Conservation (phyloP, 92 coral and sea anemone genomes). For the Umimayanthus kanabou region DNA sequence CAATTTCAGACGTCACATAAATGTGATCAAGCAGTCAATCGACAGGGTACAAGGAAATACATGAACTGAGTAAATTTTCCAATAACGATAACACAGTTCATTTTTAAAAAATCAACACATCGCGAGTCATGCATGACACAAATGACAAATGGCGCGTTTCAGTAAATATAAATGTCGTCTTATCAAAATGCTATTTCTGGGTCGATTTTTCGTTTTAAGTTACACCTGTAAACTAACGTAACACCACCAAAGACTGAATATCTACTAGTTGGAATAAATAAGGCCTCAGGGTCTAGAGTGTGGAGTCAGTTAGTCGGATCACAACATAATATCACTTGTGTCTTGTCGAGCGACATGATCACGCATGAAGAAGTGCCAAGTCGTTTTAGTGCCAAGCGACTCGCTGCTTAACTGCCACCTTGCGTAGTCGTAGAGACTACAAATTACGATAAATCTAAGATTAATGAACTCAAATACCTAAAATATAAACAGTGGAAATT, state of each 20-base stretch:
- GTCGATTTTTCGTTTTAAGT: not conserved
- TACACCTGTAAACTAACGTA: not conserved
- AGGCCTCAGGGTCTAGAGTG: not conserved
- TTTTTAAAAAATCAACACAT: not conserved
- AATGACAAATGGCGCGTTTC: constrained; percentile 27
- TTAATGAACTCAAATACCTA: not conserved
- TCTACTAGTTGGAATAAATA: not conserved
- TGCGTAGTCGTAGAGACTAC: too few species aligned
- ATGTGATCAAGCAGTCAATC: not conserved
- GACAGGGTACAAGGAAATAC: not conserved
- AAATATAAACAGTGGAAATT: not conserved
- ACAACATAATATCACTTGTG: not conserved
- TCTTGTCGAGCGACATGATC: not conserved
- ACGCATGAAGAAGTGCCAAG: not conserved
- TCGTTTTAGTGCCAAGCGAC: constrained; percentile 7
- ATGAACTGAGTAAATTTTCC: not conserved
- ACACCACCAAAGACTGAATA: not conserved
- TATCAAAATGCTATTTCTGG: not conserved
- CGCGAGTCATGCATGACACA: not conserved
- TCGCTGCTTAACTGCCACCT: not conserved
- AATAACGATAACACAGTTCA: not conserved
- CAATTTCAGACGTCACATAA: not conserved
- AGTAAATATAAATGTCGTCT: not conserved
- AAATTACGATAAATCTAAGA: not conserved
- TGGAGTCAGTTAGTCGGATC: not conserved